Conservation (phyloP, 2,888 invertebrate genomes). For the Machimus atricapillus region DNA sequence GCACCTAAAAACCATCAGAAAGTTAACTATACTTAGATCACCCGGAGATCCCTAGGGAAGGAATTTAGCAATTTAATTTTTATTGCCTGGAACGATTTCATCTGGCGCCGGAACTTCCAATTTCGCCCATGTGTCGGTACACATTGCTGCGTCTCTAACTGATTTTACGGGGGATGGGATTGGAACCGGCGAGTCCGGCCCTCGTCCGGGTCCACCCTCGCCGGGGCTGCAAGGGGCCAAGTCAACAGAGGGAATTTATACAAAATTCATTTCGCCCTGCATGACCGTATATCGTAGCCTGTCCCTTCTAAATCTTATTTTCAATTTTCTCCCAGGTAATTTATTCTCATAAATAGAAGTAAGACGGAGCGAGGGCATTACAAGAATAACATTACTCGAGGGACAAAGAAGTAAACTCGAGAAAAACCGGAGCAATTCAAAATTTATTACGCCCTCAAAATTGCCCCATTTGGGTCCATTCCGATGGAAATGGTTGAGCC, state of each 20-base stretch:
- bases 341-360: constrained; percentile 46
- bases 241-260: constrained; percentile 41
- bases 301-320: constrained; percentile 47
- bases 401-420: constrained; percentile 39
- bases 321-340: constrained; percentile 48
- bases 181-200: not conserved
- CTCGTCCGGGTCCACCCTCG: not conserved
- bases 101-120: not conserved
- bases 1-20: not conserved
- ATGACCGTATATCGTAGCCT: constrained; percentile 44
- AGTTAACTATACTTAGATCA: not conserved
- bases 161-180: not conserved
- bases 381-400: constrained; percentile 43
- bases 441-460: constrained; percentile 46
- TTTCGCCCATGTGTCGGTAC: not conserved
- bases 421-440: constrained; percentile 45
- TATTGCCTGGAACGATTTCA: not conserved
- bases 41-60: not conserved
- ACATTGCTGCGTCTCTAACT: not conserved
- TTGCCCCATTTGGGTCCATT: constrained; percentile 44
- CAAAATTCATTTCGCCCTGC: constrained; percentile 43
- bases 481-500: constrained; percentile 15
- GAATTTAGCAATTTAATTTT: not conserved
- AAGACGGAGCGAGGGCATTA: constrained; percentile 37
- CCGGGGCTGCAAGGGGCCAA: not conserved